A percentile compares a stretch with the other conserved stretches of the same genome.
Evolutionary conservation across 1,140 invertebrate genomes (phyloP).

Genomic region (Lasaia peninsularis): DNA sequence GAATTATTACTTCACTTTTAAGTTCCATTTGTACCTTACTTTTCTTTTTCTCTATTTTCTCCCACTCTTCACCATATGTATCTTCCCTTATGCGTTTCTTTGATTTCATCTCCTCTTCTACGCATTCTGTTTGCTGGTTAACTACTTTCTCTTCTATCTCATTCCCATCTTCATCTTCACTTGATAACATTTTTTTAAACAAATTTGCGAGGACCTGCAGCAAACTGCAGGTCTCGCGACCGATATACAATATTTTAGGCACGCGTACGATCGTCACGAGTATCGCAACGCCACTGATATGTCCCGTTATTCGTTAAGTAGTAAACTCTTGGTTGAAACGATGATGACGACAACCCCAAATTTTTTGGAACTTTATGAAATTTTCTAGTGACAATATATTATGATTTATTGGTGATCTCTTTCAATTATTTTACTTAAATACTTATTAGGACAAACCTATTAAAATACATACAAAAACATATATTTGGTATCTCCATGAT

Average conservation of each 20-base stretch:
- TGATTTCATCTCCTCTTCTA: background rate
- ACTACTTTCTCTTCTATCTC: background rate
- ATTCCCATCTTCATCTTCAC: background rate
- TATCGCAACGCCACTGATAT: too few species aligned
- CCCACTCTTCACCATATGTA: background rate
- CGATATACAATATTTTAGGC: background rate
- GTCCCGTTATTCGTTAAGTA: too few species aligned
- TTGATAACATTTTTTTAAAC: background rate
- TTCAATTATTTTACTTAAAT: too few species aligned
- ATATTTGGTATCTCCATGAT: too few species aligned
- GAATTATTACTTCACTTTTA: background rate
- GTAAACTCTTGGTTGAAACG: too few species aligned
- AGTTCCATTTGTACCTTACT: background rate
- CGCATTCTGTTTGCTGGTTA: background rate
- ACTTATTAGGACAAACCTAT: too few species aligned
- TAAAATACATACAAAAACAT: too few species aligned
- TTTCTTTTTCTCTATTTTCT: background rate
- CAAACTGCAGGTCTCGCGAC: background rate
- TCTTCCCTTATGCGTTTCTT: slow-evolving; percentile 5
- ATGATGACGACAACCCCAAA: too few species aligned
- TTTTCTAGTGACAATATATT: too few species aligned
- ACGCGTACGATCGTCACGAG: too few species aligned
- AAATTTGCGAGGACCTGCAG: background rate
- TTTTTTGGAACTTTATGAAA: too few species aligned
- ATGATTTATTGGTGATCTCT: too few species aligned